phyloP scores from a whole-genome alignment of 1,140 invertebrate genomes.

The Scaptodrosophila lebanonensis region DNA sequence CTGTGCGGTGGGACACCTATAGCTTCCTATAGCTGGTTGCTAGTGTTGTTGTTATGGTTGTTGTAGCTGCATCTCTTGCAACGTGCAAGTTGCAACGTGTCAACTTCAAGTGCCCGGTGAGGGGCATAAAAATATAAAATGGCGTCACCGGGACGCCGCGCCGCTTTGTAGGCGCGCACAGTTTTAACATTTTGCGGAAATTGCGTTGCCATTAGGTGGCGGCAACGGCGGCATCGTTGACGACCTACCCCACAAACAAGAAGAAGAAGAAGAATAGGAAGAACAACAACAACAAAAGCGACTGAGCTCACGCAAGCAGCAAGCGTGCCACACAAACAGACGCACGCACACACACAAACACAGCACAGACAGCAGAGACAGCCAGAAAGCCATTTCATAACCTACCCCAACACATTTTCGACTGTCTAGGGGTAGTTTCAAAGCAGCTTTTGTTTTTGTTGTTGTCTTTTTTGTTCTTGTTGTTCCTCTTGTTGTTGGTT shows the following conservation, averaged over 20 bases:
- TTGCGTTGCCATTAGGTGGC: conserved; percentile 64
- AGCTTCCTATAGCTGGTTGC: too few species aligned
- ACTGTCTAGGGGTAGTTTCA: conserved; percentile 60
- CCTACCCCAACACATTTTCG: conserved; percentile 65
- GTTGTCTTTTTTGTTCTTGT: background rate
- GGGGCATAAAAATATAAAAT: conserved; percentile 51
- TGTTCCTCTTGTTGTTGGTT: background rate
- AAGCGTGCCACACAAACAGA: background rate
- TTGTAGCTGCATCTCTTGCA: conserved; percentile 1
- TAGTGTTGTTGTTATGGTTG: too few species aligned
- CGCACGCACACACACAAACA: background rate
- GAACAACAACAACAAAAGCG: background rate
- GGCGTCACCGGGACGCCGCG: conserved; percentile 42
- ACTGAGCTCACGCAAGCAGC: background rate
- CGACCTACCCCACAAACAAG: conserved; percentile 55
- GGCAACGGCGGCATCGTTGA: conserved; percentile 11
- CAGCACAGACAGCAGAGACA: background rate
- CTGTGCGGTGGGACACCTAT: too few species aligned
- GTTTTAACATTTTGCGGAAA: conserved; percentile 54
- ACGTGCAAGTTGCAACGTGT: conserved; percentile 43
- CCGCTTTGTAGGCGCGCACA: background rate
- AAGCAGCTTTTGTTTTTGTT: background rate
- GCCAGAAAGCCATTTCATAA: too few species aligned
- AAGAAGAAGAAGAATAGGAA: conserved; percentile 38
- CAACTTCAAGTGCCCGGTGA: background rate